Percentiles rank a stretch among this genome's conserved stretches.
Evolutionary conservation across 2,797 vertebrate species (phyloP).

Genomic region (Ispidina lecontei): DNA sequence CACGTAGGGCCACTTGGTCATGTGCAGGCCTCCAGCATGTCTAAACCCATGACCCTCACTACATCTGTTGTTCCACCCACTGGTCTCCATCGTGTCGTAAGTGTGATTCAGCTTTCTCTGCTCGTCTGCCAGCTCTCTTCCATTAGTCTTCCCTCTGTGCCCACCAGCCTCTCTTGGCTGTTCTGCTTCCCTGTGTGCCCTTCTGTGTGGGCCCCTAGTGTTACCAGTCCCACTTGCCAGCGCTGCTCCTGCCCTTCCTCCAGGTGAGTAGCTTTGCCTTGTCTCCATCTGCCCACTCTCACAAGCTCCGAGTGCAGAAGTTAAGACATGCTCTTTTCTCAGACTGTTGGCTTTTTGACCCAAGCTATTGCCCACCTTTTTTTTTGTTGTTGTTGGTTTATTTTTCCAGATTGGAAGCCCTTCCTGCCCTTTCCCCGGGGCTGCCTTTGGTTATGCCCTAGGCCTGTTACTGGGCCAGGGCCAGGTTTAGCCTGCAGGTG

Average conservation of each 20-base stretch:
- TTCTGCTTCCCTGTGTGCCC: not conserved
- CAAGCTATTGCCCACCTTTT: not conserved
- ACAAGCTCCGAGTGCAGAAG: rapidly evolving
- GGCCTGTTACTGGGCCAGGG: not conserved
- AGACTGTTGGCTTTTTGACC: not conserved
- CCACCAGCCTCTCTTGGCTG: not conserved
- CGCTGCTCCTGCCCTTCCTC: not conserved
- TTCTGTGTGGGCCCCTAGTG: not conserved
- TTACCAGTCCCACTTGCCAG: not conserved
- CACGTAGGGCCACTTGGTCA: not conserved
- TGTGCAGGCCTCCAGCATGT: slow-evolving; percentile 37
- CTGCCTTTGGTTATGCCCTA: not conserved
- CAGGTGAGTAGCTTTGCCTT: not conserved
- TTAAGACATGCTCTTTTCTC: not conserved
- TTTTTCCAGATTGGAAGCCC: not conserved
- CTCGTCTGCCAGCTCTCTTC: slow-evolving; percentile 55
- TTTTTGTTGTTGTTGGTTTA: not conserved
- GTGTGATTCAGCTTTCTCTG: slow-evolving; percentile 55
- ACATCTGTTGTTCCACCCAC: slow-evolving; percentile 51
- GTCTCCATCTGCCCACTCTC: not conserved
- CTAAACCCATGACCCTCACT: slow-evolving; percentile 53
- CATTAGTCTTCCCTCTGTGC: slow-evolving; percentile 11
- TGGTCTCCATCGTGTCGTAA: slow-evolving; percentile 52
- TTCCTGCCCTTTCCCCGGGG: not conserved
- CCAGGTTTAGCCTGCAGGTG: not conserved